These are phyloP conservation scores for Prunella strophiata DNA, from an alignment of 2,797 vertebrate species.

Conservation along the genomic window DNA sequence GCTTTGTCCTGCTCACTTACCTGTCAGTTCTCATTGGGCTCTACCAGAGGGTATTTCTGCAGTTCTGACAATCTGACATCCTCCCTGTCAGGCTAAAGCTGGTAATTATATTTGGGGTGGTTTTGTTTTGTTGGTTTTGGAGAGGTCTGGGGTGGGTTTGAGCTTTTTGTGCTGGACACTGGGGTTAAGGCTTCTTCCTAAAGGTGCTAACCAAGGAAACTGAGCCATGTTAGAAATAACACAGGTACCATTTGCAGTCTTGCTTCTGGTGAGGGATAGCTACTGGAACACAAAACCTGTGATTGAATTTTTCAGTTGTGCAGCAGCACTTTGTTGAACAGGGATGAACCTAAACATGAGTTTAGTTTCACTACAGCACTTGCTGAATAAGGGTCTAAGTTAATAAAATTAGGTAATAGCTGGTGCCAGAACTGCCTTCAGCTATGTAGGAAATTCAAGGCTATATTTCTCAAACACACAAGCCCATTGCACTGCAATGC, in stretches of 20 bases:
- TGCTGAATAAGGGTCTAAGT: not conserved
- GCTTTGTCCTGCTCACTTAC: fast-evolving
- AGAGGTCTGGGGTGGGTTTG: not conserved
- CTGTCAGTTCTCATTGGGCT: not conserved
- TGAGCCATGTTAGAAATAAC: not conserved
- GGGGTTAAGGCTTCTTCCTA: not conserved
- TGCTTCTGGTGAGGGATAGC: not conserved
- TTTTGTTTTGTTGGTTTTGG: not conserved
- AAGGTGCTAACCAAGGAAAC: not conserved
- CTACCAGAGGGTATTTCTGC: not conserved
- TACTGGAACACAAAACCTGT: not conserved
- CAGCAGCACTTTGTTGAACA: not conserved
- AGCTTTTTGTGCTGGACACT: not conserved
- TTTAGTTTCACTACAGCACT: not conserved
- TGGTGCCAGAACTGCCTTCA: not conserved
- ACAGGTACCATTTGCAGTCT: not conserved
- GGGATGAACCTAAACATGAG: not conserved
- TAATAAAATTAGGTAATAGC: not conserved
- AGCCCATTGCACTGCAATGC: not conserved
- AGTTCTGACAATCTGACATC: not conserved
- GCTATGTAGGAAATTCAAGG: not conserved
- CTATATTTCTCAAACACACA: not conserved
- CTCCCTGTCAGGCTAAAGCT: not conserved
- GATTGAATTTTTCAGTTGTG: not conserved
- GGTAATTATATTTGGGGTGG: not conserved